Evolutionary conservation across 1,140 invertebrate species (phyloP), one percentile per base, ranked within the genome.

Genomic region (Drosophila azteca): DNA sequence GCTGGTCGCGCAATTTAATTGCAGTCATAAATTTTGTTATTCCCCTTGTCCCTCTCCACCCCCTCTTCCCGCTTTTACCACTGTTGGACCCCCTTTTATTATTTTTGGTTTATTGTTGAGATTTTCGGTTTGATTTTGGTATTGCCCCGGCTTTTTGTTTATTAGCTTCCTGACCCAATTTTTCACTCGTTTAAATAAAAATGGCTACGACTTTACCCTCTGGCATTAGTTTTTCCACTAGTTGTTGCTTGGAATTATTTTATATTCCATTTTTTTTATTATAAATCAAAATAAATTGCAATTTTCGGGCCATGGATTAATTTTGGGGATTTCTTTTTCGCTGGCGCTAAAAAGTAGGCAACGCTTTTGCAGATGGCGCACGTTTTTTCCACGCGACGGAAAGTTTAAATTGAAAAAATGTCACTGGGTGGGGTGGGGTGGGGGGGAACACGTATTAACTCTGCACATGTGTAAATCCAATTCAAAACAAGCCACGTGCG

Each of bases 381-480:
- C 48, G 41, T 61, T 35, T 52, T 45, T 62, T 43, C 29, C 41
- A 64, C 64, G 64, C 65, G 50, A 57, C 48, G 41, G 41, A 74
- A 80, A 80, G 77, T 71, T 81, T 24, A 87, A 85, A 87, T 85
- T 87, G 83, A 85, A 87, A 85, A 82, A 76, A 69, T 77, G 69
- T 83, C 79, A 73, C 55, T 48, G 24, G 26, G 45, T 31, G 54
- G 52, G n/a, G n/a, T n/a, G n/a, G n/a, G n/a, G n/a, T n/a, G n/a
- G n/a, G n/a, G 43, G 11, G 24, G 22, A 63, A 67, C 82, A 85
- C 82, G 82, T 85, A 85, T 87, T 87, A 82, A 73, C 69, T 82
- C 70, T 65, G 75, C 82, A 85, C 82, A 85, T 85, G 82, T 85
- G 82, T 85, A 87, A 85, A 85, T 82, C 79, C 78, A 82, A 82